Base-by-base conservation (phyloP, 2,113 vertebrate genomes). In the Salvelinus alpinus region DNA sequence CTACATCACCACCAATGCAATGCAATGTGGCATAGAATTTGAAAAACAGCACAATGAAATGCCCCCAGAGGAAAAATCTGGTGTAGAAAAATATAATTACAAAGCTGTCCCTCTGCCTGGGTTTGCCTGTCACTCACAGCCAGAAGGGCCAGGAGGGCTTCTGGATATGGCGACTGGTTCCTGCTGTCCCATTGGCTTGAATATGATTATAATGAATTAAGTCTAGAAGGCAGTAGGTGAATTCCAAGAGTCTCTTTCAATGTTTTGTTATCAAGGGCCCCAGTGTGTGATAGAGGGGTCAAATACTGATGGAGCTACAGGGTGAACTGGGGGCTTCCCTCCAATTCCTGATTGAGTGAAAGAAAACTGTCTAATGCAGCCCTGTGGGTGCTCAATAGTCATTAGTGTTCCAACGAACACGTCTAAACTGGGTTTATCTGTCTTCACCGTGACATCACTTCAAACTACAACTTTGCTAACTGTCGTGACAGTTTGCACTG, bases 191-290 rank as follows among this genome's bases (percentile, higher is more conserved):
- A 60, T 27, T 7, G 18, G 13, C n/a, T 67, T 27, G 14, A 75
- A 75, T 69, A n/a, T 60, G 51, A 69, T 69, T 62, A 65, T 64
- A 73, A 62, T 78, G 29, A 73, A 69, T 78, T 57, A 64, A n/a
- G 57, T 57, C 59, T 68, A 20, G 47, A 62, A 22, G n/a, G 67
- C 71, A 5, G 5, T 20, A 20, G 65, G 62, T 68, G 16, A 70
- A 73, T 60, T 72, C 31, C 44, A 71, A 2, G 14, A 64, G 34
- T 66, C 44, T 57, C 34, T 72, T 27, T 12, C 24, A 62, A 72
- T 64, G 20, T 68, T 78, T 66, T 70, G 68, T 29, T 5, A 70
- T 44, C 5, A 5, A 47, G 34, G 13, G 18, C 16, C 22, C 38
- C 27, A 16, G 5, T 13, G 24, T 34, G 25, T 73, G 72, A 70